Conservation (phyloP, 1,140 invertebrate species). For the Drosophila subpulchrella region DNA sequence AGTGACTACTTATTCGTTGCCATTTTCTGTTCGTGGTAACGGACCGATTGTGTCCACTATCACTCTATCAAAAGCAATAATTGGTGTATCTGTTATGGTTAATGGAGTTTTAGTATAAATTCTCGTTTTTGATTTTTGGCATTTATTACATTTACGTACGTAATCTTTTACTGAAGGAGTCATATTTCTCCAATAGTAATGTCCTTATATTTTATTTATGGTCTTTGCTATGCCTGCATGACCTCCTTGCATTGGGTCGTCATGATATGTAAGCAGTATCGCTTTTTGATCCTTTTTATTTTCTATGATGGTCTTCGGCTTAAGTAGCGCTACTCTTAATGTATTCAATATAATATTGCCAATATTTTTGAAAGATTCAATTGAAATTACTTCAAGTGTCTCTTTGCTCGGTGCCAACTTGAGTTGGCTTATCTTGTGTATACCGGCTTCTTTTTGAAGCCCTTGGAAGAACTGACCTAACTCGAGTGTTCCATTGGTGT, state of each 20-base stretch:
- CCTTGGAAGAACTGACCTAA: too few relatives aligned
- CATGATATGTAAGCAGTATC: background rate
- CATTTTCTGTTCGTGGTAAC: slow-evolving; percentile 14
- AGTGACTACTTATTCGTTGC: slow-evolving; percentile 41
- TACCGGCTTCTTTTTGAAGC: too few relatives aligned
- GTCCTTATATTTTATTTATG: slow-evolving; percentile 20
- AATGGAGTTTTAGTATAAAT: too few relatives aligned
- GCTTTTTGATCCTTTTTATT: background rate
- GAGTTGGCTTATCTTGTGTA: background rate
- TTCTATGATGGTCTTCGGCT: too few relatives aligned
- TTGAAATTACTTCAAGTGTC: too few relatives aligned
- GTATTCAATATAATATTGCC: too few relatives aligned
- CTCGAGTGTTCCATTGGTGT: too few relatives aligned
- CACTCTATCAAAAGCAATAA: too few relatives aligned
- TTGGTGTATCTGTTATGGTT: too few relatives aligned
- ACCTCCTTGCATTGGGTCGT: background rate
- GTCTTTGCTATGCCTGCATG: slow-evolving; percentile 27
- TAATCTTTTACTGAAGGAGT: slow-evolving; percentile 14
- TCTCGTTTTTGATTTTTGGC: background rate
- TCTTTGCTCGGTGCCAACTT: background rate
- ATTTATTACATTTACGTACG: slow-evolving; percentile 24
- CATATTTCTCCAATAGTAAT: slow-evolving; percentile 38
- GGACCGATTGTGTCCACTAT: too few relatives aligned
- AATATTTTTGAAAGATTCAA: too few relatives aligned
- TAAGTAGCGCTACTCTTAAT: too few relatives aligned